A percentile compares a stretch with the other conserved stretches of the same genome.
phyloP scores from a whole-genome alignment of 2,888 invertebrate species.

The Taenaris catops region DNA sequence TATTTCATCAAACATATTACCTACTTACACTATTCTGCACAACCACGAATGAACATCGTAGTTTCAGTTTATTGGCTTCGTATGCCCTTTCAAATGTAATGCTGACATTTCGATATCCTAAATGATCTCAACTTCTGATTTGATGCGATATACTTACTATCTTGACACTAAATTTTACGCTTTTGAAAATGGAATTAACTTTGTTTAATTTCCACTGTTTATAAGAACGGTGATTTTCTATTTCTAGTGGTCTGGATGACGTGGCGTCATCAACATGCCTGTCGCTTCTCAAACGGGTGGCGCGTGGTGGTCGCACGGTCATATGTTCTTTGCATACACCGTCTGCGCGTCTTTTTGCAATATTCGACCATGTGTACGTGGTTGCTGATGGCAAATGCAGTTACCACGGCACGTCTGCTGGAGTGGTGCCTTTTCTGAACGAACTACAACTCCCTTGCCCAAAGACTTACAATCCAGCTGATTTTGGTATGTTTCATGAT shows the following conservation, averaged over 20 bases:
- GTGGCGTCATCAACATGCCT: constrained; percentile 94
- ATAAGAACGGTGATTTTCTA: no score
- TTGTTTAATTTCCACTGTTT: no score
- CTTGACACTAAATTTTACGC: no score
- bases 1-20: no score
- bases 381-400: constrained; percentile 94
- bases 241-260: constrained; percentile 96
- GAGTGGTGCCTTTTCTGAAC: constrained; percentile 90
- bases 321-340: constrained; percentile 98
- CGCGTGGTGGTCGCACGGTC: constrained; percentile 92
- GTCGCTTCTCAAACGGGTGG: constrained; percentile 89
- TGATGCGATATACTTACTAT: no score
- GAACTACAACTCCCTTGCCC: constrained; percentile 92
- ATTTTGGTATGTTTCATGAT: constrained; percentile 92
- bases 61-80: no score
- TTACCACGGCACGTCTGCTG: constrained; percentile 89
- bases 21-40: no score
- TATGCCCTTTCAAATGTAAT: no score
- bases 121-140: no score
- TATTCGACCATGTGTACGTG: constrained; percentile 95
- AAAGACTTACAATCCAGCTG: constrained; percentile 96
- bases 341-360: constrained; percentile 93
- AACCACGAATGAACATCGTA: no score
- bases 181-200: no score
- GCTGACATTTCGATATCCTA: no score